Evolutionary conservation across 2,113 vertebrate species (phyloP), one percentile per base, ranked within the genome.

Genomic region (Percopsis transmontana): DNA sequence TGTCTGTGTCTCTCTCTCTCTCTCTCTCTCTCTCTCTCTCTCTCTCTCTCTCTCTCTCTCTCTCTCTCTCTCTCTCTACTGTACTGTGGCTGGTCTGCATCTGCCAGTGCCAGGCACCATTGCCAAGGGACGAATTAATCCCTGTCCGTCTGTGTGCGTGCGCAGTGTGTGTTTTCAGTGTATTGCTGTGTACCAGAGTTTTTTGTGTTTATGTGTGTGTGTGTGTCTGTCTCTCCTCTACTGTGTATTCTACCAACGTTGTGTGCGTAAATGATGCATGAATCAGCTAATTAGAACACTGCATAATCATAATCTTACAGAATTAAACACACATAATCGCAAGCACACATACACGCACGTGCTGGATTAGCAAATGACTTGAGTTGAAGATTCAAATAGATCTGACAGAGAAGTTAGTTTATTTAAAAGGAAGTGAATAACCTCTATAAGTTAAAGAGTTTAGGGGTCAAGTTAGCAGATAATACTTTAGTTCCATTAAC

Each of bases 11-110:
- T 48, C 24, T 66, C 39, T 33, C 65, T 61, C 57, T 42, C 16
- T 42, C 59, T 48, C 24, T 66, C 39, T 33, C 65, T 61, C 57
- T 42, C 16, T 42, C 59, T 48, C 24, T 66, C 39, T 14, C 51
- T 52, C 10, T 16, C 27, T 19, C 47, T 16, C 66, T 40, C 55
- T 33, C 62, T 18, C 66, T 52, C 52, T 58, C 20, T 50, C 58
- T 73, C 80, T 20, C 40, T 44, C 58, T 53, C 42, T 58, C 53
- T 70, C 51, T 13, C 51, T 53, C 3, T 48, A 54, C 39, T 64
- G 58, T 76, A 73, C 71, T 68, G 67, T 60, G 62, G 58, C 70
- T 70, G 54, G 54, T 64, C 52, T 21, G 77, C 76, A 48, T 68
- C 61, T 53, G 18, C 48, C 62, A 57, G 39, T 55, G 64, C 54